A percentile compares a stretch with the other conserved stretches of the same genome.
Conservation (phyloP, 1,140 invertebrate genomes). For the Aricia agestis region DNA sequence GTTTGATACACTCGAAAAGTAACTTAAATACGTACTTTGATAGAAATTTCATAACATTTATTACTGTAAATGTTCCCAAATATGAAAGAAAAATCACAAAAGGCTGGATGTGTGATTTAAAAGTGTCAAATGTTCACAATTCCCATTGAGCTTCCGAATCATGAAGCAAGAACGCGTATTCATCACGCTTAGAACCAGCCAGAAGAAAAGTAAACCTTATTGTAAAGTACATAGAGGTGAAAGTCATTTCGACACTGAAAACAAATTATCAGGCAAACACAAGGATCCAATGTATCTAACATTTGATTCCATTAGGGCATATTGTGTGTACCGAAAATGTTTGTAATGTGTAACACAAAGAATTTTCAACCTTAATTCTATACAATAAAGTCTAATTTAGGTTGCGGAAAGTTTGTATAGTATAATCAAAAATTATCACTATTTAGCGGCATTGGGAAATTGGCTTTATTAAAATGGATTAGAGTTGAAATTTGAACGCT, state of each 20-base stretch:
- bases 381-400: neutral
- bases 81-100: too few relatives aligned
- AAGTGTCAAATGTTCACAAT: constrained; percentile 8
- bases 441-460: neutral
- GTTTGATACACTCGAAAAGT: too few relatives aligned
- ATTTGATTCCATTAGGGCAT: constrained; percentile 15
- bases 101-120: constrained; percentile 8
- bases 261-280: neutral
- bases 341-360: neutral
- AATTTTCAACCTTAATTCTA: neutral
- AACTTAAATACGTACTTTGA: too few relatives aligned
- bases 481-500: neutral
- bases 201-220: neutral
- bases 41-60: too few relatives aligned
- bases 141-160: constrained; percentile 14
- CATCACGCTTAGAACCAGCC: neutral
- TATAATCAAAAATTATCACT: constrained; percentile 10
- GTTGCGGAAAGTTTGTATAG: neutral
- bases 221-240: neutral
- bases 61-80: too few relatives aligned
- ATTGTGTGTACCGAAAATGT: constrained; percentile 12
- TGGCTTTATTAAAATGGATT: constrained; percentile 13
- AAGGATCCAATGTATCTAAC: constrained; percentile 13
- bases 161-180: constrained; percentile 8
- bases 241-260: neutral